These are phyloP conservation scores for Sula dactylatra DNA, from an alignment of 2,113 vertebrate genomes.

Conservation along the genomic window DNA sequence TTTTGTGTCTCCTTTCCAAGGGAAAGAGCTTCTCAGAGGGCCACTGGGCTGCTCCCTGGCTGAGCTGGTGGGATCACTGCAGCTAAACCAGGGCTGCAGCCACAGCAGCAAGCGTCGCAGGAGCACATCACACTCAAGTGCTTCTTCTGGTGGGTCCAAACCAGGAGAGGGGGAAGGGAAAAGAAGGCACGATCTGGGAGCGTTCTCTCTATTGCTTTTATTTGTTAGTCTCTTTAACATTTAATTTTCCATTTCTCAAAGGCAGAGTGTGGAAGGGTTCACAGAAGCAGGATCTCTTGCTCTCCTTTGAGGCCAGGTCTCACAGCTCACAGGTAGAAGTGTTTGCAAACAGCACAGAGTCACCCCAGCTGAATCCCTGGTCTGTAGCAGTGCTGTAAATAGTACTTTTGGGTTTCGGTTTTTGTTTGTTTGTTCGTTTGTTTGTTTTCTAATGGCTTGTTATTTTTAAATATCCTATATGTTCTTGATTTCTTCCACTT, in stretches of 20 bases:
- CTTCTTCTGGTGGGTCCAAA: not conserved
- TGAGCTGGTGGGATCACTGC: not conserved
- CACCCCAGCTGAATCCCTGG: not conserved
- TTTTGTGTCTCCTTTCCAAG: not conserved
- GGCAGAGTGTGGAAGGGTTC: not conserved
- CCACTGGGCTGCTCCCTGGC: not conserved
- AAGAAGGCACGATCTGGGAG: not conserved
- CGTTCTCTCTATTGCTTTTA: not conserved
- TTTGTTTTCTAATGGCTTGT: not conserved
- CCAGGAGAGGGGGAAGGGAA: not conserved
- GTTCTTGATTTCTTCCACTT: not conserved
- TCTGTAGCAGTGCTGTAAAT: not conserved
- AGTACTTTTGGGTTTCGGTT: not conserved
- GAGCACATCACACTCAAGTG: accelerated
- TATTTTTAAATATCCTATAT: not conserved
- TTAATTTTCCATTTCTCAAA: not conserved
- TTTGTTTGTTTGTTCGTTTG: not conserved
- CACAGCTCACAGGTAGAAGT: not conserved
- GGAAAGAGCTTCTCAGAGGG: not conserved
- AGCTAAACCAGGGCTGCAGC: not conserved
- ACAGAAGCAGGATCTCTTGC: not conserved
- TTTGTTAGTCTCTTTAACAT: not conserved
- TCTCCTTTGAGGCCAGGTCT: not conserved
- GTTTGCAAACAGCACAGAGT: not conserved
- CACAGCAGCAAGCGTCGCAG: not conserved